Evolutionary conservation across 2,888 invertebrate species (phyloP).

Genomic region (Rotaria magnacalcarata): DNA sequence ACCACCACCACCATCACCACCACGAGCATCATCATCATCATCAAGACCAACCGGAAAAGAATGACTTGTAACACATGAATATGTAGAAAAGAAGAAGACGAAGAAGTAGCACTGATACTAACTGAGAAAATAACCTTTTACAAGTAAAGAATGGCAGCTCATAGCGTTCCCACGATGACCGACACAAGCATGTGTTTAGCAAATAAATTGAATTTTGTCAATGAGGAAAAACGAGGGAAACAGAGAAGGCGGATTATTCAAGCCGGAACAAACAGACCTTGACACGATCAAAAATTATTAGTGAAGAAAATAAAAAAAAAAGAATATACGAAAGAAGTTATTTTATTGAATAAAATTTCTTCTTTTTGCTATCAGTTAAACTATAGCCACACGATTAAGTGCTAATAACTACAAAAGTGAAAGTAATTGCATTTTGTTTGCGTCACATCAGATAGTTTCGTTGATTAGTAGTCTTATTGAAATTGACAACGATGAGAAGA

Average conservation of each 20-base stretch:
- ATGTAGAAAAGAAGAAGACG: background rate
- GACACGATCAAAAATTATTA: background rate
- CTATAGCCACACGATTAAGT: background rate
- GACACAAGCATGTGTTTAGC: slow-evolving; percentile 1
- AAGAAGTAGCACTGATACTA: background rate
- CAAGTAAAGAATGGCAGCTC: background rate
- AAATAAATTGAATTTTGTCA: background rate
- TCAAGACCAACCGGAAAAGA: slow-evolving; percentile 11
- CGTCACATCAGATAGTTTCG: slow-evolving; percentile 1
- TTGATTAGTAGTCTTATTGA: slow-evolving; percentile 18
- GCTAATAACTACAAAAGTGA: background rate
- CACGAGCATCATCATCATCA: background rate
- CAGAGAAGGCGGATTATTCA: slow-evolving; percentile 4
- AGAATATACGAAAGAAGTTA: background rate
- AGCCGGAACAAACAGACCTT: slow-evolving; percentile 23
- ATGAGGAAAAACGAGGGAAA: background rate
- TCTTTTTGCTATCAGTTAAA: background rate
- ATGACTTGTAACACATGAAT: slow-evolving; percentile 26
- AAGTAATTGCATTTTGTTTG: background rate
- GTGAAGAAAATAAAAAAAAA: background rate
- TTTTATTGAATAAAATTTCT: background rate
- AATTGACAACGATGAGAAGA: slow-evolving; percentile 20
- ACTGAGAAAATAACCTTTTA: slow-evolving; percentile 9
- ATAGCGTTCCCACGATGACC: slow-evolving; percentile 1
- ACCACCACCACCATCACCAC: background rate